Conservation (phyloP, 92 coral and sea anemone species). For the Actinostola sp. region DNA sequence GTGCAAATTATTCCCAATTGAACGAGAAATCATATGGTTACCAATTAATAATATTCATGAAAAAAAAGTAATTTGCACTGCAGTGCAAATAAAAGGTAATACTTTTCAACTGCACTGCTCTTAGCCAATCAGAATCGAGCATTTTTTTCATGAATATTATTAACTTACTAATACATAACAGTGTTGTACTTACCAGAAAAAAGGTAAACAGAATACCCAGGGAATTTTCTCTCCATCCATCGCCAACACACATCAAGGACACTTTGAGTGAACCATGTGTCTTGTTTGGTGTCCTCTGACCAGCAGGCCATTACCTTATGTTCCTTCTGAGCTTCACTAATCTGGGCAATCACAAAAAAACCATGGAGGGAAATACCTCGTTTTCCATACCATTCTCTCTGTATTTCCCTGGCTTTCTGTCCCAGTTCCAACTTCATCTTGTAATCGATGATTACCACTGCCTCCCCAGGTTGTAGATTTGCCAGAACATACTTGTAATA, state of each 20-base stretch:
- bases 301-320: conserved; percentile 33
- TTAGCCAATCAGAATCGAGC: too few species aligned
- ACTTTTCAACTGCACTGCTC: neutral
- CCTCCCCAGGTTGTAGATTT: conserved; percentile 40
- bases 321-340: neutral
- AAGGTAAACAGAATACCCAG: conserved; percentile 28
- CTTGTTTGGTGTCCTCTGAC: conserved; percentile 44
- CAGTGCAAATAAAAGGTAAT: too few species aligned
- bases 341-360: conserved; percentile 30
- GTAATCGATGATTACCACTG: conserved; percentile 46
- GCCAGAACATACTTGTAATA: conserved; percentile 36
- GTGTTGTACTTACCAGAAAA: conserved; percentile 58
- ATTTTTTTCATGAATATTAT: too few species aligned
- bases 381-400: conserved; percentile 49
- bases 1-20: too few species aligned
- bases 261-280: conserved; percentile 40
- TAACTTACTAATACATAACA: too few species aligned
- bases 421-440: conserved; percentile 52
- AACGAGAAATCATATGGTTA: too few species aligned
- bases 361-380: conserved; percentile 42
- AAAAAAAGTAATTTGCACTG: too few species aligned
- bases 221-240: conserved; percentile 35
- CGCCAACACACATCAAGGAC: conserved; percentile 16
- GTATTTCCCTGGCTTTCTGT: conserved; percentile 21
- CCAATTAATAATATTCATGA: too few species aligned